Evolutionary conservation across 2,797 vertebrate species (phyloP).

Genomic region (Protosalanx chinensis): DNA sequence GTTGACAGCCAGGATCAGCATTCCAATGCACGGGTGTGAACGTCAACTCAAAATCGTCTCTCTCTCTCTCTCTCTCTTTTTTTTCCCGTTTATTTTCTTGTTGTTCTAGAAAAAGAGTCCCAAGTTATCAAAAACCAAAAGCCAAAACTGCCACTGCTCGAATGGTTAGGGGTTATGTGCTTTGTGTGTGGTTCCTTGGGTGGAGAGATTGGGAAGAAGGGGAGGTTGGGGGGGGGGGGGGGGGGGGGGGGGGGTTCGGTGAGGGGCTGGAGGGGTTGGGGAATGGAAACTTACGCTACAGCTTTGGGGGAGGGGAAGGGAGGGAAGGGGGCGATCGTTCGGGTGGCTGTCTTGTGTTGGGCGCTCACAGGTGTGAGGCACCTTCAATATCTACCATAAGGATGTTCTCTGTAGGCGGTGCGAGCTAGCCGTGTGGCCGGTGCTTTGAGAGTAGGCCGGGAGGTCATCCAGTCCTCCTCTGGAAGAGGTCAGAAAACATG

Average conservation of each 20-base stretch:
- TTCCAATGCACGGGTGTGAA: slow-evolving; percentile 71
- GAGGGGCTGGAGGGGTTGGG: slow-evolving; percentile 27
- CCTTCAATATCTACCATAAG: slow-evolving; percentile 99
- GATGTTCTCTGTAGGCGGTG: slow-evolving; percentile 97
- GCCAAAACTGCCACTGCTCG: slow-evolving; percentile 67
- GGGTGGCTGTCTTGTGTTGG: slow-evolving; percentile 79
- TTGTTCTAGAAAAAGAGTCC: slow-evolving; percentile 59
- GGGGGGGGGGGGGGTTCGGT: slow-evolving; percentile 21
- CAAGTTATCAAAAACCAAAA: slow-evolving; percentile 70
- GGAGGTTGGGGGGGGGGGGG: slow-evolving; percentile 18
- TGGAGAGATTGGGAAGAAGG: slow-evolving; percentile 71
- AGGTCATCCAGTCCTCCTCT: slow-evolving; percentile 91
- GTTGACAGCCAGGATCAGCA: slow-evolving; percentile 80
- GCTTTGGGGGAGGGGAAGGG: slow-evolving; percentile 29
- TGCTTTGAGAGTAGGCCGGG: slow-evolving; percentile 89
- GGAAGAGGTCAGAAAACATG: slow-evolving; percentile 63
- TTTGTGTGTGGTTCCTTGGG: slow-evolving; percentile 71
- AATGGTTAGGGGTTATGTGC: slow-evolving; percentile 69
- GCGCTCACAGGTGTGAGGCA: slow-evolving; percentile 83
- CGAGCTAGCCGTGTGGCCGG: slow-evolving; percentile 86
- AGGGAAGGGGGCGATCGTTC: slow-evolving; percentile 72
- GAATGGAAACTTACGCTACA: slow-evolving; percentile 21
- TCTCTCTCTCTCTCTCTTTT: slow-evolving; percentile 35
- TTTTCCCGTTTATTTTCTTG: slow-evolving; percentile 40
- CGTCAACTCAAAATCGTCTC: slow-evolving; percentile 55